Conservation (phyloP, 2,888 invertebrate genomes). For the Orthosia incerta region DNA sequence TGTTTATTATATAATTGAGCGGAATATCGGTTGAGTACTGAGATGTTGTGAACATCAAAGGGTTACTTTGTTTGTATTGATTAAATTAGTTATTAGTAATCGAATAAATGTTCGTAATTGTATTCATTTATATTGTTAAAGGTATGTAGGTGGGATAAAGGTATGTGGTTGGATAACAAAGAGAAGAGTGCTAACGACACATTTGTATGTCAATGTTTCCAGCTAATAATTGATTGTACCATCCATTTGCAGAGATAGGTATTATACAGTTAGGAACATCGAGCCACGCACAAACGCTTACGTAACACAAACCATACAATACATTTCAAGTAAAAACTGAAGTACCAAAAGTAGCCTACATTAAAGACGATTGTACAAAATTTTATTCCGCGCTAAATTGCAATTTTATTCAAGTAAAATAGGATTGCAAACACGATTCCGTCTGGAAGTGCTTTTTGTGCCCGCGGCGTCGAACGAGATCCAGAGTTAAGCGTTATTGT, state of each 20-base stretch:
- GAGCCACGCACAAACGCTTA: neutral
- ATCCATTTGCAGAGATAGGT: neutral
- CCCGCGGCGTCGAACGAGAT: conserved; percentile 62
- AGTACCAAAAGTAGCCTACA: conserved; percentile 50
- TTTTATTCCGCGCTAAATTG: conserved; percentile 60
- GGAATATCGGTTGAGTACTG: neutral
- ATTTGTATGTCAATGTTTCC: too few species aligned
- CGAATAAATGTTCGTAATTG: neutral
- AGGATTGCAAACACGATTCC: conserved; percentile 63
- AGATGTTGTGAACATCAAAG: neutral
- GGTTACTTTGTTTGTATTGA: neutral
- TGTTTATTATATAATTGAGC: conserved; percentile 1
- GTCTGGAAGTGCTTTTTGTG: conserved; percentile 62
- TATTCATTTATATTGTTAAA: neutral
- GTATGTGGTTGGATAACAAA: neutral
- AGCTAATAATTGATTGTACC: too few species aligned
- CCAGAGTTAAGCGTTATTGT: conserved; percentile 68
- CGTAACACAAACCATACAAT: conserved; percentile 22
- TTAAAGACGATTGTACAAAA: conserved; percentile 55
- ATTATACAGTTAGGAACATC: neutral
- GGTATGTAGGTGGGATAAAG: neutral
- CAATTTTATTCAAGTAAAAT: conserved; percentile 67
- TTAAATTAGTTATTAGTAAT: neutral
- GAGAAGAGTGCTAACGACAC: neutral
- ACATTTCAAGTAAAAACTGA: conserved; percentile 39